A percentile compares a stretch with the other conserved stretches of the same genome.
These are phyloP conservation scores for Steatornis caripensis DNA, from an alignment of 2,113 vertebrate genomes.

Conservation along the genomic window DNA sequence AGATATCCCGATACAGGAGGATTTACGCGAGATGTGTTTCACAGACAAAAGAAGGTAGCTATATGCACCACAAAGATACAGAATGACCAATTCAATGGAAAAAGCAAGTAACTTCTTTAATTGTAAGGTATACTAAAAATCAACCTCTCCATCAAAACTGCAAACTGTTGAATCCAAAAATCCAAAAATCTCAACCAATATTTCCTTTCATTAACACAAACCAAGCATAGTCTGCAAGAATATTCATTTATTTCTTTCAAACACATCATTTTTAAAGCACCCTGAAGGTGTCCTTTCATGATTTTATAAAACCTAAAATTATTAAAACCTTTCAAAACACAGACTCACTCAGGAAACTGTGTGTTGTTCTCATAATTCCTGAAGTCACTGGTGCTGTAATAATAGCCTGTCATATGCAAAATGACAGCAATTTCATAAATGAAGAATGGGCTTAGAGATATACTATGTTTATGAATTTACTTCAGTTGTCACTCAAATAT, in stretches of 20 bases:
- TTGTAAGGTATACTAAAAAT: conserved; percentile 2
- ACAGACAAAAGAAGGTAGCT: background rate
- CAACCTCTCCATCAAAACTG: conserved; percentile 5
- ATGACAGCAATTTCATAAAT: conserved; percentile 69
- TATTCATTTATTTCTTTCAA: conserved; percentile 62
- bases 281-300: conserved; percentile 54
- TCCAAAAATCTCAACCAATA: conserved; percentile 23
- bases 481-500: conserved; percentile 69
- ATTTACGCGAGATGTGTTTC: background rate
- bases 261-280: conserved; percentile 56
- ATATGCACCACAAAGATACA: background rate
- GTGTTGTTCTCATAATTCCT: conserved; percentile 41
- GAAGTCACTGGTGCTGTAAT: conserved; percentile 53
- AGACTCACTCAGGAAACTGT: conserved; percentile 53
- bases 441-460: conserved; percentile 66
- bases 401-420: conserved; percentile 62
- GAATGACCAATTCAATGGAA: background rate
- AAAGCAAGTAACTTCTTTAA: background rate
- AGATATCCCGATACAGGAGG: background rate
- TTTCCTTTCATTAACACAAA: conserved; percentile 64
- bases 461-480: conserved; percentile 72
- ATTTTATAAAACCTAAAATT: conserved; percentile 70
- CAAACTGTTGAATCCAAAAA: conserved; percentile 1
- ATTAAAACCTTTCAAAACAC: conserved; percentile 64
- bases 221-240: conserved; percentile 23